A percentile compares a stretch with the other conserved stretches of the same genome.
Evolutionary conservation across 2,113 vertebrate species (phyloP).

Genomic region (Azemiops feae): DNA sequence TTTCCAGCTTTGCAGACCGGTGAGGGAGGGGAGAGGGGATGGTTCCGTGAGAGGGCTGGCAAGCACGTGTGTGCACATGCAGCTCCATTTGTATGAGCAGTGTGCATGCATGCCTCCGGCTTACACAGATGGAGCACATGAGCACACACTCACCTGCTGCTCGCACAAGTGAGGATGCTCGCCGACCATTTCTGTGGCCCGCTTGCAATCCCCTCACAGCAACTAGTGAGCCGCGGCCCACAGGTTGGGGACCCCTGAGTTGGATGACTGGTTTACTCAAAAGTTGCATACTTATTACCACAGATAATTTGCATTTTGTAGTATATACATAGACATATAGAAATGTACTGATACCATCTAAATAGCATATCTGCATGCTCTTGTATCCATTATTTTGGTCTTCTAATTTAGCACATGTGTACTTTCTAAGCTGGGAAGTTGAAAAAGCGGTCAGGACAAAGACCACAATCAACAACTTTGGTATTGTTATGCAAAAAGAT

Average conservation of each 20-base stretch:
- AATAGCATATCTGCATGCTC: background rate
- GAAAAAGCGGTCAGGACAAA: background rate
- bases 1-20: background rate
- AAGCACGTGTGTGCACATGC: rapidly evolving
- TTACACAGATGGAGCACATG: background rate
- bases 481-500: background rate
- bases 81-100: background rate
- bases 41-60: too few species aligned
- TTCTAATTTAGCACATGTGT: background rate
- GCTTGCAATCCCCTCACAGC: background rate
- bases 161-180: background rate
- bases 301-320: background rate
- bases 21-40: too few species aligned
- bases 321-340: background rate
- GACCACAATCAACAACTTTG: background rate
- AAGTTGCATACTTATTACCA: background rate
- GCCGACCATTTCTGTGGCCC: background rate
- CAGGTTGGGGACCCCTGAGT: background rate
- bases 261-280: background rate
- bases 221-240: background rate
- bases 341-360: background rate
- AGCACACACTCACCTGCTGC: background rate
- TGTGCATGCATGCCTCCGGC: background rate
- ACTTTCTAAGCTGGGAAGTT: background rate
- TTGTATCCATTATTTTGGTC: background rate